Evolutionary conservation across 2,797 vertebrate species (phyloP), one percentile per base, ranked within the genome.

Genomic region (Furcifer pardalis): DNA sequence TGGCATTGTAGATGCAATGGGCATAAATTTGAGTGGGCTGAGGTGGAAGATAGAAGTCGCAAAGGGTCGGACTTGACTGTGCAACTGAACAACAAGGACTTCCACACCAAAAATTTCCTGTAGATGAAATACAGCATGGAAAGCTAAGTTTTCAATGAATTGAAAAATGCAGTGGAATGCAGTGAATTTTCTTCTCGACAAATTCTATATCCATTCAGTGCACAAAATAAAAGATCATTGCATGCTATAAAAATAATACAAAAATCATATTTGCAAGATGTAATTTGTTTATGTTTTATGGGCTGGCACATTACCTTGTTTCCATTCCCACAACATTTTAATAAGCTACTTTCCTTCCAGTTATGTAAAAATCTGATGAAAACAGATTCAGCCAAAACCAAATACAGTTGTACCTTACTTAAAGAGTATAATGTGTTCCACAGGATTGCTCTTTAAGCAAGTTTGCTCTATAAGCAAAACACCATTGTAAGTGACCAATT

Each of bases 181-280:
- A 4, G 30, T 87, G 87, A 65, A 62, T 62, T 25, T 15, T 17
- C 23, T 32, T 56, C 7, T 49, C n/a, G 19, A 56, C 52, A 56
- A 21, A 13, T 56, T 21, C 52, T 56, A 56, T 56, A 79, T 74
- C n/a, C 12, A 89, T 86, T 80, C 46, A 82, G 84, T 83, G 65
- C 30, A 90, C n/a, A 62, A 30, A 86, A 63, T 62, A 44, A 59
- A 44, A 82, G 81, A 77, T 23, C n/a, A 56, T 19, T 56, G 0
- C 1, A 71, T 37, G 4, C 37, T 83, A n/a, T 66, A 87, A 81
- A 89, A 83, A 44, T 86, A 84, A 23, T 90, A 79, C 35, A 82
- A 83, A 74, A 62, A 19, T 4, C 72, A 68, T 74, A 66, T 69
- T 83, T 76, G 21, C 37, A 30, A 27, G 75, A 7, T 60, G 83